Percentiles rank a stretch among this genome's conserved stretches.
Evolutionary conservation across 2,888 invertebrate genomes (phyloP).

Genomic region (Bellardia bayeri): DNA sequence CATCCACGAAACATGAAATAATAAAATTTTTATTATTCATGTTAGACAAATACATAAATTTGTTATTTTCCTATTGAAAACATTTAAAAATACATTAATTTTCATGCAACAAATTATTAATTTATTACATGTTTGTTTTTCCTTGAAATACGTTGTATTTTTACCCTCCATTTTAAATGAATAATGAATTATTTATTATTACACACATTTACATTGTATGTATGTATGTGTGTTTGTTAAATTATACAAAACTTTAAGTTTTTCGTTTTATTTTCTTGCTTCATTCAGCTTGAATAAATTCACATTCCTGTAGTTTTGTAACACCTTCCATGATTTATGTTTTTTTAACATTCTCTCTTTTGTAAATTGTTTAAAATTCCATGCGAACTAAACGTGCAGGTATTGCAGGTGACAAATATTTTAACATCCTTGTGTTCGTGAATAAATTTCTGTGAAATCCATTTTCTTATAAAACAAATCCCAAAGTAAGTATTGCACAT

Average conservation of each 20-base stretch:
- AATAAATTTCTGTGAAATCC: conserved; percentile 63
- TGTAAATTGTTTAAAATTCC: conserved; percentile 70
- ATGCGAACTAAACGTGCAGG: conserved; percentile 62
- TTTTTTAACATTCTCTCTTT: conserved; percentile 57
- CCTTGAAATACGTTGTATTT: not conserved
- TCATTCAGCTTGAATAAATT: conserved; percentile 38
- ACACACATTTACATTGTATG: not conserved
- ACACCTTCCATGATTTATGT: conserved; percentile 64
- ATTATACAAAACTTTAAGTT: conserved; percentile 8
- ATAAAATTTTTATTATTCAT: conserved; percentile 36
- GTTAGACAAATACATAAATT: not conserved
- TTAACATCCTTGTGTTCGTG: conserved; percentile 65
- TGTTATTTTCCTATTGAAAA: conserved; percentile 3
- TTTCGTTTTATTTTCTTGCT: not conserved
- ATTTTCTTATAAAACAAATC: conserved; percentile 53
- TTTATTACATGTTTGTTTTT: conserved; percentile 29
- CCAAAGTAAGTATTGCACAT: conserved; percentile 42
- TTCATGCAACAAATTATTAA: conserved; percentile 48
- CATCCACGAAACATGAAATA: conserved; percentile 20
- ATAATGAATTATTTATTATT: conserved; percentile 44
- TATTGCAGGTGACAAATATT: conserved; percentile 72
- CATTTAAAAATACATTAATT: conserved; percentile 52
- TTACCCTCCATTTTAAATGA: conserved; percentile 12
- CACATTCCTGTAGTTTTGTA: conserved; percentile 40
- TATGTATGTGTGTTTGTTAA: not conserved